Percentiles rank a stretch among this genome's conserved stretches.
Evolutionary conservation across 2,888 invertebrate species (phyloP).

Genomic region (Pogonocherus hispidulus): DNA sequence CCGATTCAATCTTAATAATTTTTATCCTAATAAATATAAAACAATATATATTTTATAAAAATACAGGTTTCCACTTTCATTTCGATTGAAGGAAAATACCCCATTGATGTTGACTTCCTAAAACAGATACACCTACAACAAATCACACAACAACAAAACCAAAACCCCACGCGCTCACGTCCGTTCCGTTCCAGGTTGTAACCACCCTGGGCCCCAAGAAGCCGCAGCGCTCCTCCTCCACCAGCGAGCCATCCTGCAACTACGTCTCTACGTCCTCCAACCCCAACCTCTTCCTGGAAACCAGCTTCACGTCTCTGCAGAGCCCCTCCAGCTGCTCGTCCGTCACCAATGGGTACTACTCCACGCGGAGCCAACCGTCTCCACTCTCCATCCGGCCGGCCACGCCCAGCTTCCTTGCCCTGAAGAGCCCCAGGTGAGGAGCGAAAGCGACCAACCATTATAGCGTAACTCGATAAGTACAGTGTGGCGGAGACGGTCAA

Average conservation of each 20-base stretch:
- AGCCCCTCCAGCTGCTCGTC: constrained; percentile 67
- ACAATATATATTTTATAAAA: no score
- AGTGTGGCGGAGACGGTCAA: no score
- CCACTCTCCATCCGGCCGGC: constrained; percentile 52
- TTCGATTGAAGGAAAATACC: no score
- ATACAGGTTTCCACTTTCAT: no score
- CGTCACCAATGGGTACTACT: constrained; percentile 64
- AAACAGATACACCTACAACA: no score
- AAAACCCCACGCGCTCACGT: neutral
- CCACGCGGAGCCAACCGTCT: constrained; percentile 62
- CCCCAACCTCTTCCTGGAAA: constrained; percentile 76
- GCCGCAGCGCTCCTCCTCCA: constrained; percentile 75
- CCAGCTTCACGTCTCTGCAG: constrained; percentile 81
- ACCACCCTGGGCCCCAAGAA: constrained; percentile 84
- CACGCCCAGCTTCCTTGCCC: constrained; percentile 24
- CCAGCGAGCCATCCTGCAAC: constrained; percentile 59
- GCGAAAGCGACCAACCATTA: constrained; percentile 2
- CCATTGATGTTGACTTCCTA: no score
- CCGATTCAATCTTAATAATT: no score
- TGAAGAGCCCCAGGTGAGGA: constrained; percentile 19
- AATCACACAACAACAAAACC: no score
- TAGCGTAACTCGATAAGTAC: no score
- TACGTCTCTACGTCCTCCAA: constrained; percentile 64
- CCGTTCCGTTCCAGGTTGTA: constrained; percentile 74
- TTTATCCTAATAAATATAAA: no score